These are phyloP conservation scores for Zygothrica quintamaculata DNA, from an alignment of 2,888 invertebrate species.

Conservation along the genomic window DNA sequence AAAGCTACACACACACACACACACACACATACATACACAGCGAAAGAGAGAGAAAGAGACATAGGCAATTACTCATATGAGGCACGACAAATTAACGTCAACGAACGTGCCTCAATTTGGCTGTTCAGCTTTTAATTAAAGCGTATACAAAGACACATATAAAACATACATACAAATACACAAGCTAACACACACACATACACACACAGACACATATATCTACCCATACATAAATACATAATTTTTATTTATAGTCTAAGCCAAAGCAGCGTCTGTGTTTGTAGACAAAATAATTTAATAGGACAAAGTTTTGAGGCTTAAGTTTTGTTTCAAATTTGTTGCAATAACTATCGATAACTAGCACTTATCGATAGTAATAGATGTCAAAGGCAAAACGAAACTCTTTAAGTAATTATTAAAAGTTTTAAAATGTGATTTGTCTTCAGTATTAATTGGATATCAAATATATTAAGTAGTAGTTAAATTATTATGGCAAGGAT, in stretches of 20 bases:
- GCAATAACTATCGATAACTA: no score
- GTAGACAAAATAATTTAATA: no score
- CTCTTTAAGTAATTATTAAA: no score
- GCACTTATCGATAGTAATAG: no score
- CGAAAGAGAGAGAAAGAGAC: background rate
- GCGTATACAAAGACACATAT: conserved; percentile 18
- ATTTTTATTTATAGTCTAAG: background rate
- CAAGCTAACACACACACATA: conserved; percentile 3
- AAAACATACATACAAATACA: background rate
- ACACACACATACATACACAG: conserved; percentile 4
- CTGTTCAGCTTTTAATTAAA: conserved; percentile 60
- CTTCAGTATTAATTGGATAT: no score
- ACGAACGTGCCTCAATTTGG: conserved; percentile 67
- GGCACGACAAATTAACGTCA: conserved; percentile 62
- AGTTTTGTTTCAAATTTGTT: no score
- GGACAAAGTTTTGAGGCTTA: no score
- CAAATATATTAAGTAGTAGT: no score
- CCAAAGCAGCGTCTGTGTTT: no score
- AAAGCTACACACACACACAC: conserved; percentile 10
- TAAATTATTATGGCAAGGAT: no score
- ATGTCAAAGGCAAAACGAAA: no score
- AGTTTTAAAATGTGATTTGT: no score
- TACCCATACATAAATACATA: background rate
- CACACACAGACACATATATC: background rate
- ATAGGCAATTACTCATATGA: conserved; percentile 58